Conservation (phyloP, 1,140 invertebrate genomes). For the Brachionus sp. region DNA sequence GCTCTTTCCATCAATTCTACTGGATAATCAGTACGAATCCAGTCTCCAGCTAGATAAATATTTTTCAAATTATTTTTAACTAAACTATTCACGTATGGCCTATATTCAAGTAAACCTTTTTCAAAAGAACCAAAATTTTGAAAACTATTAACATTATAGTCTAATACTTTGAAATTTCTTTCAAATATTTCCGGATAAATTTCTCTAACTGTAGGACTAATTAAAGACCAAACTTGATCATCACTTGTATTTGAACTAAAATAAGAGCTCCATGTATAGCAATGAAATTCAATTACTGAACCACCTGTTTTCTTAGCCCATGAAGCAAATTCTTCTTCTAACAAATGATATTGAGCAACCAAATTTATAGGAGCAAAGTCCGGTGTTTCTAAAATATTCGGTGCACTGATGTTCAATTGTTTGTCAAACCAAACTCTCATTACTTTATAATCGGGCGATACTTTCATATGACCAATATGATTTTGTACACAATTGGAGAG, state of each 20-base stretch:
- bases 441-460: slow-evolving; percentile 45
- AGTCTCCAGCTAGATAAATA: slow-evolving; percentile 47
- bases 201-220: slow-evolving; percentile 38
- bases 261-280: slow-evolving; percentile 35
- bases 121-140: slow-evolving; percentile 46
- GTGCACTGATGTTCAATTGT: slow-evolving; percentile 28
- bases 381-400: slow-evolving; percentile 47
- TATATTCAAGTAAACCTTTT: neutral
- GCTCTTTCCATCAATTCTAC: slow-evolving; percentile 46
- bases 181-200: slow-evolving; percentile 47
- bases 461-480: slow-evolving; percentile 1
- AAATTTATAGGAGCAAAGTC: slow-evolving; percentile 46
- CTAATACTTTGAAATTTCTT: slow-evolving; percentile 42
- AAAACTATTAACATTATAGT: slow-evolving; percentile 42
- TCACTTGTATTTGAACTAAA: slow-evolving; percentile 39
- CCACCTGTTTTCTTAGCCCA: slow-evolving; percentile 46
- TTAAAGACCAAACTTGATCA: slow-evolving; percentile 36
- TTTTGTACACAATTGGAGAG: neutral
- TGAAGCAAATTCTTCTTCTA: slow-evolving; percentile 46
- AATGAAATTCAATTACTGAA: slow-evolving; percentile 47
- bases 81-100: slow-evolving; percentile 17
- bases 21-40: slow-evolving; percentile 46
- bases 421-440: slow-evolving; percentile 46
- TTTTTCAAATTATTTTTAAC: neutral
- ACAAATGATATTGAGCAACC: slow-evolving; percentile 46